These are phyloP conservation scores for Scotopteryx bipunctaria DNA, from an alignment of 2,888 invertebrate genomes.

Conservation along the genomic window DNA sequence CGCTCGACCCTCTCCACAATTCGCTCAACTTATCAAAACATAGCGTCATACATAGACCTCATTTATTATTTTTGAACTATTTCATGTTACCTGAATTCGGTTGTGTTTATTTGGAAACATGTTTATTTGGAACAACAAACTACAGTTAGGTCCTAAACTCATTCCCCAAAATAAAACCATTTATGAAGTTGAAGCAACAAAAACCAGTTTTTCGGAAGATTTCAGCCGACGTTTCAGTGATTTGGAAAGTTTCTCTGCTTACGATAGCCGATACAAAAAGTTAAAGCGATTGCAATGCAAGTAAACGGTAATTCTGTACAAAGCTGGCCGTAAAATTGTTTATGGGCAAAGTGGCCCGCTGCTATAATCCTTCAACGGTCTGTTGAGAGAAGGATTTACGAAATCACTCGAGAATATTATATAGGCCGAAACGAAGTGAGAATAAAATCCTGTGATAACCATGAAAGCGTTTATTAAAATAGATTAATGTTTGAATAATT, in stretches of 20 bases:
- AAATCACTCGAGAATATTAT: constrained; percentile 30
- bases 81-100: not conserved
- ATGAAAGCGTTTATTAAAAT: constrained; percentile 7
- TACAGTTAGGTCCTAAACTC: not conserved
- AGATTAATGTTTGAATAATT: not conserved
- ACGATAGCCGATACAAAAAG: constrained; percentile 47
- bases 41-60: not conserved
- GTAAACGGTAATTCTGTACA: constrained; percentile 46
- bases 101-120: no score
- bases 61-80: not conserved
- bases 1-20: not conserved
- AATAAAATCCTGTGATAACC: constrained; percentile 8
- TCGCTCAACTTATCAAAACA: not conserved
- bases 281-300: constrained; percentile 43
- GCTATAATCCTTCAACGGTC: constrained; percentile 52
- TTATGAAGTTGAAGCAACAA: constrained; percentile 1
- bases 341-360: constrained; percentile 49
- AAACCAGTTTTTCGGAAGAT: constrained; percentile 13
- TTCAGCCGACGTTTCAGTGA: constrained; percentile 38
- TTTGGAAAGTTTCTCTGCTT: constrained; percentile 44
- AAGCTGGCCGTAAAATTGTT: constrained; percentile 56
- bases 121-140: constrained; percentile 2
- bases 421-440: constrained; percentile 8
- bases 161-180: not conserved
- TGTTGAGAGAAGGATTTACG: constrained; percentile 48